phyloP scores from a whole-genome alignment of 2,113 vertebrate genomes.

The Typhlomys cinereus region DNA sequence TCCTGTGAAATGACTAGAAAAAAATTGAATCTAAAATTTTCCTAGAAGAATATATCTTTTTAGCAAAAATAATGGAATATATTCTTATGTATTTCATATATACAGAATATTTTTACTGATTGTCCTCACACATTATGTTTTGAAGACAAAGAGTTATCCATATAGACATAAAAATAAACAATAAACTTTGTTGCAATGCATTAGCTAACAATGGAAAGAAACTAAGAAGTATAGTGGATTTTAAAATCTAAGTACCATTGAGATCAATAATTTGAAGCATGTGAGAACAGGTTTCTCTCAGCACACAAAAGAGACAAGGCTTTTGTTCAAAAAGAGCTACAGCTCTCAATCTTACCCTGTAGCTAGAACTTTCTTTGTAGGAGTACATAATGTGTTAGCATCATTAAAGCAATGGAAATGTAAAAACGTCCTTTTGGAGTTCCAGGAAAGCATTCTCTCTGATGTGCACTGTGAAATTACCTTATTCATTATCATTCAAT shows the following conservation, averaged over 20 bases:
- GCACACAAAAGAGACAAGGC: constrained; percentile 33
- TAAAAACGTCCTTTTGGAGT: constrained; percentile 63
- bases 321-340: constrained; percentile 44
- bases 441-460: constrained; percentile 27
- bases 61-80: not conserved
- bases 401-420: constrained; percentile 62
- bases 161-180: not conserved
- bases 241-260: not conserved
- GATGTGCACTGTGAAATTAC: constrained; percentile 41
- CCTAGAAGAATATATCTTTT: not conserved
- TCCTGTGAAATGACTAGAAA: too few relatives aligned
- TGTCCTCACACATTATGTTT: not conserved
- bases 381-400: constrained; percentile 41
- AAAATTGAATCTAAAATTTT: not conserved
- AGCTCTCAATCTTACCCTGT: constrained; percentile 27
- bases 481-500: constrained; percentile 49
- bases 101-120: not conserved
- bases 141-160: not conserved
- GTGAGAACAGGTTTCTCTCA: not conserved
- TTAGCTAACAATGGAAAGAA: not conserved
- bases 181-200: not conserved
- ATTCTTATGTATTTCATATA: not conserved
- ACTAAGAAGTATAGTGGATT: not conserved
- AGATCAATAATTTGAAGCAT: constrained; percentile 12
- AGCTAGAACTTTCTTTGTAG: not conserved